Evolutionary conservation across 1,140 invertebrate species (phyloP).

Genomic region (Mylabris phalerata): DNA sequence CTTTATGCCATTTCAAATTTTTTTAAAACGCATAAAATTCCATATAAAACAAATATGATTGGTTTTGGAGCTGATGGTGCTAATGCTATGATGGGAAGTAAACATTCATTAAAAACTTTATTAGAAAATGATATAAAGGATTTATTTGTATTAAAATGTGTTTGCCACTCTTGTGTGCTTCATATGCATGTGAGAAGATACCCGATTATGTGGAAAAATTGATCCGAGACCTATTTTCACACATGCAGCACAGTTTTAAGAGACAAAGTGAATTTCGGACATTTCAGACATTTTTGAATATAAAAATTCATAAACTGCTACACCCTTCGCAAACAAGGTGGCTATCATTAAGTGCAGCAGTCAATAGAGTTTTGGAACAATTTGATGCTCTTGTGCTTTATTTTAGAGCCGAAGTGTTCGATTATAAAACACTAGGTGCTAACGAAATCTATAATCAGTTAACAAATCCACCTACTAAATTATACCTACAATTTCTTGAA

Average conservation of each 20-base stretch:
- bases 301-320: slow-evolving; percentile 32
- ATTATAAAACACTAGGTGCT: no score
- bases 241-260: slow-evolving; percentile 21
- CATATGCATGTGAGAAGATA: slow-evolving; percentile 24
- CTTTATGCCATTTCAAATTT: no score
- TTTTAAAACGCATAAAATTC: no score
- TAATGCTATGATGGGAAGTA: no score
- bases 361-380: slow-evolving; percentile 27
- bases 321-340: slow-evolving; percentile 35
- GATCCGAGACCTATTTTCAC: background rate
- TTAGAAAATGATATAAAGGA: slow-evolving; percentile 22
- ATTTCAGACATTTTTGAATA: slow-evolving; percentile 32
- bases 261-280: slow-evolving; percentile 19
- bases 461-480: no score
- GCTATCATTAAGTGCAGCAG: slow-evolving; percentile 30
- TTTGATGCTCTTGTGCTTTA: background rate
- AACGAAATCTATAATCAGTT: no score
- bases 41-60: no score
- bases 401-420: no score
- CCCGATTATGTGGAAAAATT: slow-evolving; percentile 21
- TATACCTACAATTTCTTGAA: no score
- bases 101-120: no score
- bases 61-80: no score
- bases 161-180: slow-evolving; percentile 29
- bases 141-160: slow-evolving; percentile 27